These are phyloP conservation scores for Rapana venosa DNA, from an alignment of 2,888 invertebrate genomes.

Conservation along the genomic window DNA sequence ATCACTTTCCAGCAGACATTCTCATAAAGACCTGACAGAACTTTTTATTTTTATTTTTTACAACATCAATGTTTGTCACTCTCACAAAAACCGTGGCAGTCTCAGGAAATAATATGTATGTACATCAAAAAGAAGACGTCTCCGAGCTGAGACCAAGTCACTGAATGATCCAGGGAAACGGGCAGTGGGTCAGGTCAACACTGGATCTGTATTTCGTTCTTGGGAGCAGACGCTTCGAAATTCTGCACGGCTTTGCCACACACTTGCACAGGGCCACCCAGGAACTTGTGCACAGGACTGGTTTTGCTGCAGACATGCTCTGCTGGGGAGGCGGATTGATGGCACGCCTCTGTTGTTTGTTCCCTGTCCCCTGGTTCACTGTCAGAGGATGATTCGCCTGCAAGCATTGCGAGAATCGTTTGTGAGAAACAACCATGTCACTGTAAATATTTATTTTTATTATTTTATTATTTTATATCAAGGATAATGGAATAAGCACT, in stretches of 20 bases:
- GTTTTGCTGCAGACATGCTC: slow-evolving; percentile 92
- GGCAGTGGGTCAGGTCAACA: slow-evolving; percentile 15
- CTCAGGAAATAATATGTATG: too few species aligned
- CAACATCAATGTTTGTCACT: too few species aligned
- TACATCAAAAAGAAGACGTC: too few species aligned
- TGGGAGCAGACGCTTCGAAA: slow-evolving; percentile 51
- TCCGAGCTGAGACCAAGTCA: too few species aligned
- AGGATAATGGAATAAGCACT: too few species aligned
- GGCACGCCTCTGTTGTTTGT: slow-evolving; percentile 92
- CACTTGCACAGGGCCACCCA: slow-evolving; percentile 92
- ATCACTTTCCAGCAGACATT: too few species aligned
- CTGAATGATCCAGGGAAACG: too few species aligned
- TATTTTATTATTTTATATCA: too few species aligned
- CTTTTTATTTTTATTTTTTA: too few species aligned
- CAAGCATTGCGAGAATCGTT: slow-evolving; percentile 32
- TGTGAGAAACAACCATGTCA: not conserved
- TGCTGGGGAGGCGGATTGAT: slow-evolving; percentile 83
- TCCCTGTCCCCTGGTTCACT: slow-evolving; percentile 82
- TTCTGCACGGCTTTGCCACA: slow-evolving; percentile 83
- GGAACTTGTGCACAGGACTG: slow-evolving; percentile 91
- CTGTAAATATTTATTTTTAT: too few species aligned
- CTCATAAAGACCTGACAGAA: too few species aligned
- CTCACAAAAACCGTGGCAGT: too few species aligned
- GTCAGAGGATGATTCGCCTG: slow-evolving; percentile 50
- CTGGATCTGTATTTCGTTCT: slow-evolving; percentile 30